These are phyloP conservation scores for Centrocercus urophasianus DNA, from an alignment of 2,113 vertebrate genomes.

Conservation along the genomic window DNA sequence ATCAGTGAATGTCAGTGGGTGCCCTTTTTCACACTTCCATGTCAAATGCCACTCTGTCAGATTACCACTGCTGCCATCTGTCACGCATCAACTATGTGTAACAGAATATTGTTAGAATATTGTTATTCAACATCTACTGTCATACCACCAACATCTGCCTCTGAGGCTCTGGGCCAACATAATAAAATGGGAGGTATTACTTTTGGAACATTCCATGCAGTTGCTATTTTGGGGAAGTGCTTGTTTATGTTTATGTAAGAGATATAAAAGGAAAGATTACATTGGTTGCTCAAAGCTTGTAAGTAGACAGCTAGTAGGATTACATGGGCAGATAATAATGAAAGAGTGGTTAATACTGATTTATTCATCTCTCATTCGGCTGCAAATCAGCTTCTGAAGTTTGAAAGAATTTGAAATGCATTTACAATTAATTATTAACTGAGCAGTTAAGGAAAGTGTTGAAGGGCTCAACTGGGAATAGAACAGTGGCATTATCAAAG, in stretches of 20 bases:
- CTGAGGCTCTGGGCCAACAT: not conserved
- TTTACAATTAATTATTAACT: not conserved
- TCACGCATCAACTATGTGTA: not conserved
- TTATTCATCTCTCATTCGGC: not conserved
- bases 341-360: not conserved
- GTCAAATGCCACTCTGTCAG: not conserved
- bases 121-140: not conserved
- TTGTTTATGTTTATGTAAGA: not conserved
- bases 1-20: not conserved
- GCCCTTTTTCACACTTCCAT: not conserved
- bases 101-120: not conserved
- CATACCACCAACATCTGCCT: not conserved
- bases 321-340: not conserved
- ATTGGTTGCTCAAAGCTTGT: not conserved
- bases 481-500: not conserved
- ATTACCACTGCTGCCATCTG: too few species aligned
- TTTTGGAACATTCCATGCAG: not conserved
- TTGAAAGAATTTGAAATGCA: not conserved
- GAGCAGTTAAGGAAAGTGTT: not conserved
- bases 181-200: not conserved
- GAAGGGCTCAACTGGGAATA: not conserved
- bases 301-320: not conserved
- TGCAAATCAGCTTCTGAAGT: conserved; percentile 4
- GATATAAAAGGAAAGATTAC: not conserved
- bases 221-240: not conserved